These are phyloP conservation scores for Burhinus oedicnemus DNA, from an alignment of 2,113 vertebrate species.

Conservation along the genomic window DNA sequence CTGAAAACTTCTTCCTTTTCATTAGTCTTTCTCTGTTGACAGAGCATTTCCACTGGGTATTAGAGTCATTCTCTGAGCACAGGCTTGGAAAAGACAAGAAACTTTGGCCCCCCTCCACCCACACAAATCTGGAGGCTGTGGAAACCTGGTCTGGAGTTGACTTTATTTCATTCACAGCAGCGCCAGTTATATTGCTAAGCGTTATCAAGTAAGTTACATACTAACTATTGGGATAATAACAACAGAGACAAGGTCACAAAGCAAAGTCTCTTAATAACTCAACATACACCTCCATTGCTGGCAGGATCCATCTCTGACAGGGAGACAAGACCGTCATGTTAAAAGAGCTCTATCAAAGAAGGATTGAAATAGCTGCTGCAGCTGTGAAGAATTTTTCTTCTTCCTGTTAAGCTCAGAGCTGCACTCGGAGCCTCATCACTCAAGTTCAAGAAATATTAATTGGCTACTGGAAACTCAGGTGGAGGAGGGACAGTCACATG, in stretches of 20 bases:
- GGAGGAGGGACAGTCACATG: neutral
- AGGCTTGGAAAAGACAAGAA: neutral
- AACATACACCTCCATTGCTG: neutral
- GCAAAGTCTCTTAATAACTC: neutral
- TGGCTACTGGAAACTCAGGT: neutral
- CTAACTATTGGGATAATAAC: constrained; percentile 15
- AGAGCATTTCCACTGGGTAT: neutral
- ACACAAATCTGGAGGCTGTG: neutral
- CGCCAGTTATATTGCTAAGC: neutral
- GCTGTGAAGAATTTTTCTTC: neutral
- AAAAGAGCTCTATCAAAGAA: neutral
- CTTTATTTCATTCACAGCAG: constrained; percentile 18
- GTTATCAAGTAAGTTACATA: neutral
- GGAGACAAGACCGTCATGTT: neutral
- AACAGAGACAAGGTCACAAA: neutral
- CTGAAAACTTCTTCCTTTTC: neutral
- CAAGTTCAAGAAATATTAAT: neutral
- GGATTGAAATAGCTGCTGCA: neutral
- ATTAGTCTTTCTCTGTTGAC: neutral
- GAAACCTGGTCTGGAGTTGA: neutral
- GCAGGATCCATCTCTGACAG: neutral
- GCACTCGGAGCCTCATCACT: neutral
- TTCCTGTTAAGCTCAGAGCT: neutral
- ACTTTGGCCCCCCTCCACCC: neutral
- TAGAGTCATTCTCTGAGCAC: neutral